Evolutionary conservation across 2,888 invertebrate species (phyloP), one percentile per base, ranked within the genome.

Genomic region (Prionchulus punctatus): DNA sequence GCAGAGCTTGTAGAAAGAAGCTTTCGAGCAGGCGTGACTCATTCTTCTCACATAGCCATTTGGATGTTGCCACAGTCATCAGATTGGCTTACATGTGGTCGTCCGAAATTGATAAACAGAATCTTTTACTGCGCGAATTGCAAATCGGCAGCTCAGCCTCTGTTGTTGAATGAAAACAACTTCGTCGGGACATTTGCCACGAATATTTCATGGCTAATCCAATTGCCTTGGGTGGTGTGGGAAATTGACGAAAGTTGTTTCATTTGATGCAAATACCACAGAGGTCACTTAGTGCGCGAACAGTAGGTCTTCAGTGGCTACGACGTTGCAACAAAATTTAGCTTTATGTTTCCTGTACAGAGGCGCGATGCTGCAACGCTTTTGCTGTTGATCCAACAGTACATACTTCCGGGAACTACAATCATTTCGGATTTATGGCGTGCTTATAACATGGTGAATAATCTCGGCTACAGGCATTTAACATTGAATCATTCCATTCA

Each of bases 251-350:
- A 59, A 36, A 60, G 57, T 28, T 47, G 47, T n/a, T 60, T 60
- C 30, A 53, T 54, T 2, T 36, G 54, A n/a, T 21, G 61, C 30
- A 62, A 60, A 45, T 55, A 60, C 51, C 43, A 62, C 54, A 43
- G 55, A 12, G 56, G 59, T 12, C 57, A 54, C 7, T 28, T 26
- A 28, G 60, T 60, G 2, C 57, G 62, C 26, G 63, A 62, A 23
- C 54, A 58, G 28, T 63, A 63, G 62, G 60, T 63, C 2, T 63
- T 63, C 50, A 62, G 62, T 21, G 61, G 61, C 7, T 27, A 59
- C 26, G 63, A 63, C 30, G 43, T 60, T 23, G 61, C 58, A 7
- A 54, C 55, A 50, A 57, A 57, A 3, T 21, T 47, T 2, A 30
- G 55, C 18, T 62, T 62, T 30, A 31, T 63, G 31, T 56, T 60